These are phyloP conservation scores for Lasioglossum zephyrum DNA, from an alignment of 2,888 invertebrate genomes.

Conservation along the genomic window DNA sequence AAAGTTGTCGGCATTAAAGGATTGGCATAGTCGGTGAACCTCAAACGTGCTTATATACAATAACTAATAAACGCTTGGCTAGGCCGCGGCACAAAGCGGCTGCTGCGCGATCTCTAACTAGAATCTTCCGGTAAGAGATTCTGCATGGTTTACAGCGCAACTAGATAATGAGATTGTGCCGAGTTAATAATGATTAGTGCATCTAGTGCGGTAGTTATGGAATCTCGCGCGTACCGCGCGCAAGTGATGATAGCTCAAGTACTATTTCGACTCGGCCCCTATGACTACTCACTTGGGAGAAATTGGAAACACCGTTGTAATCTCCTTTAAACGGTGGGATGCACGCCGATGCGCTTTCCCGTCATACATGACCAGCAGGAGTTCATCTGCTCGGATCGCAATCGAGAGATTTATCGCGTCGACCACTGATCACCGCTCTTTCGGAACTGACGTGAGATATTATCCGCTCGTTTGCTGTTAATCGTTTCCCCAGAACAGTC, in stretches of 20 bases:
- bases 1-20: slow-evolving; percentile 5
- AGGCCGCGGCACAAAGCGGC: slow-evolving; percentile 18
- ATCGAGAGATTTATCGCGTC: neutral
- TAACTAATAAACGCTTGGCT: slow-evolving; percentile 46
- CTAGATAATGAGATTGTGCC: slow-evolving; percentile 55
- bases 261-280: slow-evolving; percentile 23
- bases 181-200: slow-evolving; percentile 62
- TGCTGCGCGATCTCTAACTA: slow-evolving; percentile 7
- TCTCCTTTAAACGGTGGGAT: slow-evolving; percentile 7
- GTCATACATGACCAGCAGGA: neutral
- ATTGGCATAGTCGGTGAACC: slow-evolving; percentile 10
- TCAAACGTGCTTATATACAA: slow-evolving; percentile 38
- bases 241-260: slow-evolving; percentile 35
- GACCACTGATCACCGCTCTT: neutral
- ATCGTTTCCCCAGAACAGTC: neutral
- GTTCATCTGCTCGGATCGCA: neutral
- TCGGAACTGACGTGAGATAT: neutral
- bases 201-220: slow-evolving; percentile 13
- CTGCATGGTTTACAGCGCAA: slow-evolving; percentile 44
- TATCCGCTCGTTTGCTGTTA: slow-evolving; percentile 7
- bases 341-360: neutral
- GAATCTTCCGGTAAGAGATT: slow-evolving; percentile 45
- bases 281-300: slow-evolving; percentile 8
- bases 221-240: slow-evolving; percentile 10
- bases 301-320: slow-evolving; percentile 26